phyloP scores from a whole-genome alignment of 2,113 vertebrate species.

The Callithrix jacchus region DNA sequence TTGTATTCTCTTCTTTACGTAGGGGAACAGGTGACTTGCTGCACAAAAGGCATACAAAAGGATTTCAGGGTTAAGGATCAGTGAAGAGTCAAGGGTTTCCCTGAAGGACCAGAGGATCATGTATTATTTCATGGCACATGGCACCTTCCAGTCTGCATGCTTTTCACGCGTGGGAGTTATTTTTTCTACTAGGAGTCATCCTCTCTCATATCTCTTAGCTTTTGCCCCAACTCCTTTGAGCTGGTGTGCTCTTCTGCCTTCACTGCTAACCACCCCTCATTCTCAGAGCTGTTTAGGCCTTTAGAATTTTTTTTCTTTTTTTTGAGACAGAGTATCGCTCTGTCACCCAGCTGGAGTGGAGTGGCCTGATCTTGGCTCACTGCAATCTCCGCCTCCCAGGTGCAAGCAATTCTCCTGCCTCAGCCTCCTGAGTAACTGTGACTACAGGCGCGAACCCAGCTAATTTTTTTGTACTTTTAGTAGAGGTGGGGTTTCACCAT shows the following conservation, averaged over 20 bases:
- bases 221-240: background rate
- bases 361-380: no score
- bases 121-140: fast-evolving
- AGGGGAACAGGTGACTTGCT: conserved; percentile 96
- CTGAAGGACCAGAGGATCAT: no score
- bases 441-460: fast-evolving
- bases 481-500: no score
- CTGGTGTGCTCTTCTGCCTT: background rate
- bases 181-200: background rate
- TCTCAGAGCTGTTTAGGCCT: background rate
- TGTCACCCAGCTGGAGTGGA: no score
- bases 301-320: background rate
- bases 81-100: no score
- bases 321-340: no score
- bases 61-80: background rate
- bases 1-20: conserved; percentile 97
- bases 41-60: background rate
- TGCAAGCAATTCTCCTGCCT: no score
- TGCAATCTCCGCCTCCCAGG: no score
- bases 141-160: background rate
- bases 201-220: background rate
- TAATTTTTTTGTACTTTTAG: no score
- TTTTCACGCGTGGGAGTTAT: background rate
- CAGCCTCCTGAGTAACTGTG: no score
- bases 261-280: background rate